phyloP scores from a whole-genome alignment of 2,797 vertebrate species.

The Cirrhinus mrigala region DNA sequence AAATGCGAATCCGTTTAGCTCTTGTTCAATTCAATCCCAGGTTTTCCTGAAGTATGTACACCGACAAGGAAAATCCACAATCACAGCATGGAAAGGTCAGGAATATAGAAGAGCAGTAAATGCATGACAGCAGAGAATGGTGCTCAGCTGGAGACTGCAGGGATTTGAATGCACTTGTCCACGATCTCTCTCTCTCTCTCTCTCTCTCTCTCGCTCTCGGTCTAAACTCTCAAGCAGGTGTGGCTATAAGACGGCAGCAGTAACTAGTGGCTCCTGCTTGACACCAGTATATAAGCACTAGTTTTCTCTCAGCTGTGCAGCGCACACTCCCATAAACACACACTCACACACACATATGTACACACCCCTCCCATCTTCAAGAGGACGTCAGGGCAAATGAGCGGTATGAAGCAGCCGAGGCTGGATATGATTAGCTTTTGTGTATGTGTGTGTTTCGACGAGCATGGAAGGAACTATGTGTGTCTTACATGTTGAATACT shows the following conservation, averaged over 20 bases:
- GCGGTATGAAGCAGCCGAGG: conserved; percentile 23
- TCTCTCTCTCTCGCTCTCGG: conserved; percentile 13
- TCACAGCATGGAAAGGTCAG: conserved; percentile 38
- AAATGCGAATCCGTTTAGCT: background rate
- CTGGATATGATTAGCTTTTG: conserved; percentile 52
- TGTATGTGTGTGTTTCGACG: conserved; percentile 23
- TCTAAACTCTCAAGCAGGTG: conserved; percentile 81
- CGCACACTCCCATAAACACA: conserved; percentile 29
- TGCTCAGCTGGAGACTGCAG: conserved; percentile 62
- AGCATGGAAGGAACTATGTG: conserved; percentile 4
- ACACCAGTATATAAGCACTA: conserved; percentile 63
- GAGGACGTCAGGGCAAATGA: conserved; percentile 31
- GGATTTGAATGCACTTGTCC: conserved; percentile 39
- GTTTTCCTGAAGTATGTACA: background rate
- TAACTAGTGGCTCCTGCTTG: conserved; percentile 72
- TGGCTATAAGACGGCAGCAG: conserved; percentile 78
- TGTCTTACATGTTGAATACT: conserved; percentile 13
- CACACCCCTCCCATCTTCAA: conserved; percentile 26
- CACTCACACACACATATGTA: conserved; percentile 9
- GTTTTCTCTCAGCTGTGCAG: conserved; percentile 52
- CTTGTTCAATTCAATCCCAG: background rate
- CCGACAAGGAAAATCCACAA: conserved; percentile 1
- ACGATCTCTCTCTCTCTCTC: conserved; percentile 38
- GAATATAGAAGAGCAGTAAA: conserved; percentile 57
- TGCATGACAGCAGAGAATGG: conserved; percentile 52